Percentiles rank a stretch among this genome's conserved stretches.
Conservation (phyloP, 2,888 invertebrate species). For the Phyllotreta striolata region DNA sequence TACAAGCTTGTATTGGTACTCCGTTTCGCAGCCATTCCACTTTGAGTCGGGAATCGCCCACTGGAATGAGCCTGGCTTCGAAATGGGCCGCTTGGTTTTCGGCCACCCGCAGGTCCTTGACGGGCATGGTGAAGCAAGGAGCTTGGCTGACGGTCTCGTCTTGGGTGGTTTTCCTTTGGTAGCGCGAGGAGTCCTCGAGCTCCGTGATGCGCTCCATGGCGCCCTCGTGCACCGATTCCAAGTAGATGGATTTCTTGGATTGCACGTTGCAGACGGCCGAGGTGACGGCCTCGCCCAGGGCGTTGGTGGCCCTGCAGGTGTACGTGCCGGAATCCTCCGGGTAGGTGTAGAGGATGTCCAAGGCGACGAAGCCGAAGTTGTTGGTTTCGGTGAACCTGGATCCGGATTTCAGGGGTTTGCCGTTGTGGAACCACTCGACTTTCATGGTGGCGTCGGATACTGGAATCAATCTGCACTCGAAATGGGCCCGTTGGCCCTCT, state of each 20-base stretch:
- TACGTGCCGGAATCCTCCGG: slow-evolving; percentile 97
- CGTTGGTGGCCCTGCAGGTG: slow-evolving; percentile 91
- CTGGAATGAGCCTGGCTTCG: slow-evolving; percentile 92
- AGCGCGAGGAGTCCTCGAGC: slow-evolving; percentile 80
- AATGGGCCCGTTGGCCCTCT: slow-evolving; percentile 94
- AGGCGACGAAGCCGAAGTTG: slow-evolving; percentile 96
- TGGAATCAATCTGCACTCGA: slow-evolving; percentile 92
- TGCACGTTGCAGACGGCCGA: slow-evolving; percentile 87
- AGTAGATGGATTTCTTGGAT: slow-evolving; percentile 82
- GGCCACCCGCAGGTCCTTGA: slow-evolving; percentile 83
- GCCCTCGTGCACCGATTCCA: slow-evolving; percentile 89
- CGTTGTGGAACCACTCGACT: slow-evolving; percentile 96
- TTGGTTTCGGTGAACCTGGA: slow-evolving; percentile 95
- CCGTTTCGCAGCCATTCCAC: slow-evolving; percentile 95
- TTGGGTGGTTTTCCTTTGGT: slow-evolving; percentile 75
- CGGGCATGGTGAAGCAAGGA: slow-evolving; percentile 91
- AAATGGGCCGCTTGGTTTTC: slow-evolving; percentile 95
- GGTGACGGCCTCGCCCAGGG: slow-evolving; percentile 91
- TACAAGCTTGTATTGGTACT: slow-evolving; percentile 87
- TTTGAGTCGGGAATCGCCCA: slow-evolving; percentile 90
- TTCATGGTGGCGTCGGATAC: slow-evolving; percentile 93
- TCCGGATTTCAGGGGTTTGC: slow-evolving; percentile 87
- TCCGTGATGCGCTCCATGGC: slow-evolving; percentile 82
- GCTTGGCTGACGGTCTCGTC: slow-evolving; percentile 87
- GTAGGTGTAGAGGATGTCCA: slow-evolving; percentile 94